Evolutionary conservation across 2,113 vertebrate genomes (phyloP), one percentile per base, ranked within the genome.

Genomic region (Aphelocoma coerulescens): DNA sequence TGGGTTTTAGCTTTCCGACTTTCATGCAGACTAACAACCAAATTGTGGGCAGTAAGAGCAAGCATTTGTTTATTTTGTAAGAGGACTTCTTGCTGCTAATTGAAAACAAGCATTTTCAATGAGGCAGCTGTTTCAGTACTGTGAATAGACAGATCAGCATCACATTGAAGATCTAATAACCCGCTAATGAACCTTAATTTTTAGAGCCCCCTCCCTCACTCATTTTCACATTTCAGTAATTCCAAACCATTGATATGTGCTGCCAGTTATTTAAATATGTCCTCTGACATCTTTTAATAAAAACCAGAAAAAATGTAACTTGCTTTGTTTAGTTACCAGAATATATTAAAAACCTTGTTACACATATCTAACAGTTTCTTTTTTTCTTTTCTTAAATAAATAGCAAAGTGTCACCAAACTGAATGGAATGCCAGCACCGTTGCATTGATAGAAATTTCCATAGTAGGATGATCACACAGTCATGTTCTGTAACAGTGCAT

Each of bases 51-150:
- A 74, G 78, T 73, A 77, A 79, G 66, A 94, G 48, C 86, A 97
- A 95, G 78, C 57, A 51, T 85, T 94, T 81, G 85, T 96, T 95
- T 96, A 88, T 91, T 96, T 91, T 68, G 33, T 92, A 78, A 85
- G 85, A 96, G 80, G 85, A 91, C 43, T 82, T 93, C 79, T 93
- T 71, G 79, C 88, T 95, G 91, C 91, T 91, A 86, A 91, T 68
- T 71, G 89, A 92, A 97, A 97, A 88, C 73, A 91, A 94, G 63
- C 44, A 82, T 88, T 94, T 95, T 91, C 91, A 96, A 67, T 67
- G 41, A 91, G 41, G 88, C 91, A 97, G 94, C 93, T 92, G 80
- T n/a, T 96, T 89, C 91, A 77, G 59, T 67, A 75, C 67, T 88
- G 73, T 88, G 88, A 91, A 88, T 26, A 86, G 72, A 90, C 85